Conservation (phyloP, 2,888 invertebrate genomes). For the Chloromyia formosa region DNA sequence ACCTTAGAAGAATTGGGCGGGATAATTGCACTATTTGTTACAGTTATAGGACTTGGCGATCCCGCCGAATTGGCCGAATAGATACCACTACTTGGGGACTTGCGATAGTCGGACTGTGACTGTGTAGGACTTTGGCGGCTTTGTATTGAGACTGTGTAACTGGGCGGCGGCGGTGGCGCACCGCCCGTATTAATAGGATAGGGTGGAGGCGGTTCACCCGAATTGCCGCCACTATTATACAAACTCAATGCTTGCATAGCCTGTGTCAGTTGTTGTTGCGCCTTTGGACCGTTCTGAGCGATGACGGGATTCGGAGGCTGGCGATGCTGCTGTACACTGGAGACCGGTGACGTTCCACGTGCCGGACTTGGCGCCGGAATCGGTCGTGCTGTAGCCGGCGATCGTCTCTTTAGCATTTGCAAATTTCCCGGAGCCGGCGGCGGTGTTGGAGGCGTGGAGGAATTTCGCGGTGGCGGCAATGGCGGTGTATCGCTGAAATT, state of each 20-base stretch:
- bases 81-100: conserved; percentile 86
- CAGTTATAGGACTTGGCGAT: conserved; percentile 84
- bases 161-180: conserved; percentile 70
- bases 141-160: conserved; percentile 86
- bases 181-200: conserved; percentile 74
- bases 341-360: conserved; percentile 79
- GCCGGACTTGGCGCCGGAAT: conserved; percentile 70
- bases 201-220: conserved; percentile 75
- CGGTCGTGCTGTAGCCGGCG: conserved; percentile 75
- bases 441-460: conserved; percentile 74
- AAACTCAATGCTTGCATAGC: conserved; percentile 88
- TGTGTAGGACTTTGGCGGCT: conserved; percentile 88
- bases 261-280: conserved; percentile 85
- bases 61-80: conserved; percentile 87
- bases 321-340: conserved; percentile 54
- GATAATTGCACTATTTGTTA: conserved; percentile 68
- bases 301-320: conserved; percentile 75
- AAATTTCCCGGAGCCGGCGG: conserved; percentile 72
- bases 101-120: conserved; percentile 78
- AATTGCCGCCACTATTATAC: conserved; percentile 71
- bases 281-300: conserved; percentile 81
- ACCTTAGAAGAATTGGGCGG: conserved; percentile 73
- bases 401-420: conserved; percentile 80
- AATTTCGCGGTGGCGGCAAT: conserved; percentile 76
- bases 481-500: conserved; percentile 72